These are phyloP conservation scores for Poecilia velifera DNA, from an alignment of 2,797 vertebrate genomes.

Conservation along the genomic window DNA sequence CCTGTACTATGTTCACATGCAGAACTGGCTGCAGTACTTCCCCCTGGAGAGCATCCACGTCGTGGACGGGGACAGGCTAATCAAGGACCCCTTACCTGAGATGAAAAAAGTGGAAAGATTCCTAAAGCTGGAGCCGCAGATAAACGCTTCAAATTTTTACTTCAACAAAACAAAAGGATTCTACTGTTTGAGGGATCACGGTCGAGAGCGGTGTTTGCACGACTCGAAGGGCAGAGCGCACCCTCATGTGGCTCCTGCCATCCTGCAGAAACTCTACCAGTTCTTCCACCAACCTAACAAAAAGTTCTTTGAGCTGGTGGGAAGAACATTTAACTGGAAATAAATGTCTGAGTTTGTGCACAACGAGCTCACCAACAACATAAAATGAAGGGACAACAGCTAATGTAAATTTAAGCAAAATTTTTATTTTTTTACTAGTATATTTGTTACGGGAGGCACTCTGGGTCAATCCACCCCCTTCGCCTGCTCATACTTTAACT, in stretches of 20 bases:
- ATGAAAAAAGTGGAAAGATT: conserved; percentile 93
- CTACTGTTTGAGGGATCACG: conserved; percentile 91
- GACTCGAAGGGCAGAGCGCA: conserved; percentile 94
- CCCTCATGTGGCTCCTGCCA: conserved; percentile 84
- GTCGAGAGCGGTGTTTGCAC: conserved; percentile 92
- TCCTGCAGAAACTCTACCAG: conserved; percentile 88
- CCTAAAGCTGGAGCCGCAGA: conserved; percentile 88
- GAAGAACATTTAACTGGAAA: conserved; percentile 94
- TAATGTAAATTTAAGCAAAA: conserved; percentile 83
- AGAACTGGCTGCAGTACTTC: conserved; percentile 93
- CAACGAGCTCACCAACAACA: conserved; percentile 37
- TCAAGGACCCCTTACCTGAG: conserved; percentile 92
- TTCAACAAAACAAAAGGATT: conserved; percentile 98
- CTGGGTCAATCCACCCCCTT: neutral
- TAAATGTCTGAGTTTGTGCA: conserved; percentile 56
- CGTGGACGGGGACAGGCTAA: conserved; percentile 92
- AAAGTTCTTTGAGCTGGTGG: conserved; percentile 93
- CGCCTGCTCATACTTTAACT: neutral
- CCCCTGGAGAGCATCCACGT: conserved; percentile 87
- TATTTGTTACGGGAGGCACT: conserved; percentile 38
- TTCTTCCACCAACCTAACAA: conserved; percentile 94
- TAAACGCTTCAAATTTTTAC: conserved; percentile 95
- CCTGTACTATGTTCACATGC: conserved; percentile 91
- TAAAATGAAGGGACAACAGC: conserved; percentile 39
- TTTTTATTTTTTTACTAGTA: conserved; percentile 93